Evolutionary conservation across 37 sponge, comb jelly and placozoan species (phyloP).

Genomic region (Cliona cf. orientalis): DNA sequence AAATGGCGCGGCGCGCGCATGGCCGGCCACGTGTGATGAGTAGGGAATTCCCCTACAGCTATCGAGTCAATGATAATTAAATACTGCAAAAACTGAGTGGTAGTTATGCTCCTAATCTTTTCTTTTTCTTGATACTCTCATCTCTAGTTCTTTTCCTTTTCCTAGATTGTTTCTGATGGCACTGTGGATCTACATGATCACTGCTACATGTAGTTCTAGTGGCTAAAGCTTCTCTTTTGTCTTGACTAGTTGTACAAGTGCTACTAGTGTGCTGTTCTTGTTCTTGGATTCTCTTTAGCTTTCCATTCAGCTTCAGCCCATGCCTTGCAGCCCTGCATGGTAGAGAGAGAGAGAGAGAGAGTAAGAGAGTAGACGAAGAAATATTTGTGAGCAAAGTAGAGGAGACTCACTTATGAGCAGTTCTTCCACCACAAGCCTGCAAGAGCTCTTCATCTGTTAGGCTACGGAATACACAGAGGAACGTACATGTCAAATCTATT

Average conservation of each 20-base stretch:
- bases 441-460: constrained; percentile 44
- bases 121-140: not conserved
- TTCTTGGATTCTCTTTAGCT: constrained; percentile 48
- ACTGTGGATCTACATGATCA: too few species aligned
- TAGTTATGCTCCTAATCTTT: too few species aligned
- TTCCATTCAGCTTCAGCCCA: constrained; percentile 69
- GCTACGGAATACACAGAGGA: too few species aligned
- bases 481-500: too few species aligned
- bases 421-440: constrained; percentile 69
- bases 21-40: too few species aligned
- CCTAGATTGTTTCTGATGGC: not conserved
- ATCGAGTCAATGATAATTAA: too few species aligned
- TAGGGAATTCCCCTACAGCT: too few species aligned
- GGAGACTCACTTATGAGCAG: constrained; percentile 71
- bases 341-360: not conserved
- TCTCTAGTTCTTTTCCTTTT: not conserved
- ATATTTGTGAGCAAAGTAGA: not conserved
- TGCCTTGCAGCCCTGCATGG: constrained; percentile 74
- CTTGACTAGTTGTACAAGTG: not conserved
- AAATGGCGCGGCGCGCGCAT: too few species aligned
- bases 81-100: too few species aligned
- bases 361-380: not conserved
- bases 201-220: too few species aligned
- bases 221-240: too few species aligned
- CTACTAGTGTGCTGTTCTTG: constrained; percentile 39